phyloP scores from a whole-genome alignment of 2,113 vertebrate species.

The Muntiacus muntjak region DNA sequence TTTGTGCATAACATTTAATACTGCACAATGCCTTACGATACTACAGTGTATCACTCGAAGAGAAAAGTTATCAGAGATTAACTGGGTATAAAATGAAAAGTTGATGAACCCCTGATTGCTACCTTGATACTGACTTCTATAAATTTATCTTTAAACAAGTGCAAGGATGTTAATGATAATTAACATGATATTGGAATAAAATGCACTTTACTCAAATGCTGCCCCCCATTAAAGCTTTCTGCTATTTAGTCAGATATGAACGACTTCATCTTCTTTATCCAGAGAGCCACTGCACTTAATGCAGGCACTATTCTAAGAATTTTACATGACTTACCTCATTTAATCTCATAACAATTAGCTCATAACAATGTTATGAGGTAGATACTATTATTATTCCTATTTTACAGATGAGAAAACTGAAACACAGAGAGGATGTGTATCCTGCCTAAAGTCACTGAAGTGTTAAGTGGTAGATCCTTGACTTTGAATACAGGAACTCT shows the following conservation, averaged over 20 bases:
- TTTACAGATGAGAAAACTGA: neutral
- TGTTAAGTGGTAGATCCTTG: neutral
- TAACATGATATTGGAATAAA: slow-evolving; percentile 37
- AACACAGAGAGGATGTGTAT: neutral
- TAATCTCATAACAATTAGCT: neutral
- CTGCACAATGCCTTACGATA: slow-evolving; percentile 13
- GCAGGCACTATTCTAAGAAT: neutral
- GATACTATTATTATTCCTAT: neutral
- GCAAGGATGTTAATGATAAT: slow-evolving; percentile 66
- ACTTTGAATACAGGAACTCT: neutral
- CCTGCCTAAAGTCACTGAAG: neutral
- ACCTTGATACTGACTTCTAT: slow-evolving; percentile 73
- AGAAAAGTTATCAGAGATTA: slow-evolving; percentile 77
- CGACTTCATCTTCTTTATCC: neutral
- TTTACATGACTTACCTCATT: neutral
- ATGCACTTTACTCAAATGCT: neutral
- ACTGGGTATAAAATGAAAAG: slow-evolving; percentile 76
- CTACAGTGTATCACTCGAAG: slow-evolving; percentile 59
- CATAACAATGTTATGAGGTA: neutral
- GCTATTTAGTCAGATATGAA: neutral
- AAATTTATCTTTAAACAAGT: slow-evolving; percentile 79
- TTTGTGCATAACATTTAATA: slow-evolving; percentile 81
- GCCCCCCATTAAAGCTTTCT: neutral
- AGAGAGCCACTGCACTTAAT: neutral
- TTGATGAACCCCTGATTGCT: slow-evolving; percentile 74